Evolutionary conservation across 2,888 invertebrate genomes (phyloP), one percentile per base, ranked within the genome.

Genomic region (Laothoe populi): DNA sequence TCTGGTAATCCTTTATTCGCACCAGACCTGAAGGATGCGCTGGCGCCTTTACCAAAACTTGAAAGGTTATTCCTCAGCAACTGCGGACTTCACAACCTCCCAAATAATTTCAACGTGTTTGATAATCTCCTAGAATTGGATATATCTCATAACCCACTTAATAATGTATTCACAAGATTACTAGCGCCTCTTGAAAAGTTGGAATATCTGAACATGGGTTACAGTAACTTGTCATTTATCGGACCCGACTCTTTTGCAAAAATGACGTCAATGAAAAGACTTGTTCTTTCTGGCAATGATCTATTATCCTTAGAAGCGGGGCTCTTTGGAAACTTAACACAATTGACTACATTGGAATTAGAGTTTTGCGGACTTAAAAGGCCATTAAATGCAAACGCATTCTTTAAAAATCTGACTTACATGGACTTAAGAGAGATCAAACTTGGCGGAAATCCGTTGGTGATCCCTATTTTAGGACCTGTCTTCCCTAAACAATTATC

Each of bases 191-290:
- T 96, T 0, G 94, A 94, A 64, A 94, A 95, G 13, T 83, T 96
- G 38, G 95, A 95, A 79, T 95, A 95, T 73, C 85, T 96, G 3
- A 95, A 96, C 79, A 96, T 96, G 95, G 95, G 96, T 5, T 95
- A 95, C 77, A 95, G 95, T 81, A 94, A 95, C 76, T 86, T 96
- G 2, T 95, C 95, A 0, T 93, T 94, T 67, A 90, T 96, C 61
- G 94, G 95, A 0, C 95, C 95, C 42, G 93, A 94, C 35, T 94
- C 95, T 2, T 96, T 96, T 75, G 93, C 95, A 4, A 94, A 95
- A 75, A 96, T 96, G 95, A 94, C 94, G 0, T 94, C 94, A 10
- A 91, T 96, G 85, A 95, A 94, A 74, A 93, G 93, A 59, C 86
- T 96, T 21, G 93, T 96, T 57, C 86, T 96, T 35, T 96, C 96